Base-by-base conservation (phyloP, 1,140 invertebrate genomes). In the Saccostrea glomerata region DNA sequence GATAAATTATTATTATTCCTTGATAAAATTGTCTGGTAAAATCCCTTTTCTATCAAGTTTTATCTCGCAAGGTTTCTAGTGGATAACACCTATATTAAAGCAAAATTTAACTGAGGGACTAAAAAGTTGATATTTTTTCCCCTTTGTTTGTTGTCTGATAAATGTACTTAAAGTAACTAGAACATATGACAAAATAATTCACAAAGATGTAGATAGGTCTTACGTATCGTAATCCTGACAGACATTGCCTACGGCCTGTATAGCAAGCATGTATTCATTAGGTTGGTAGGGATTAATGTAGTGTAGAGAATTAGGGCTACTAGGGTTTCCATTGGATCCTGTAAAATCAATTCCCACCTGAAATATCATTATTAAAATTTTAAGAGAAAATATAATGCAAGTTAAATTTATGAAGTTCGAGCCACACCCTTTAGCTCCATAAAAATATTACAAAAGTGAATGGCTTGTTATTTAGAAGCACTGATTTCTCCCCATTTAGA, bases 281-380 rank as follows among this genome's bases (percentile, higher is more conserved):
- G 95, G 93, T 25, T 89, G 84, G 77, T 92, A 87, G 56, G 89
- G 88, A 90, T 95, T 94, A 17, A 94, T 93, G 89, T 93, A 93
- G 77, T 93, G 96, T 12, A 97, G 94, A 9, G 96, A 96, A 17
- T 93, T 90, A 2, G 95, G 94, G 25, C 94, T 92, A 23, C 93
- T 89, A 20, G 96, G 96, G 89, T 96, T 95, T 30, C 96, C 96
- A 95, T 97, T 97, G n/a, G 96, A 97, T 56, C 95, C 96, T n/a
- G 97, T 97, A 92, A 97, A 97, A 93, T 97, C 97, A 89, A 97
- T 96, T 30, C 96, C 96, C 56, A 94, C 91, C 93, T 93, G 90
- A 55, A 85, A 92, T n/a, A n/a, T n/a, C n/a, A 47, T 47, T 47
- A 47, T 9, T 47, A 47, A 47, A 47, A 47, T 9, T 47, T 47